Percentiles rank a stretch among this genome's conserved stretches.
Conservation (phyloP, 2,113 vertebrate species). For the Chloebia gouldiae region DNA sequence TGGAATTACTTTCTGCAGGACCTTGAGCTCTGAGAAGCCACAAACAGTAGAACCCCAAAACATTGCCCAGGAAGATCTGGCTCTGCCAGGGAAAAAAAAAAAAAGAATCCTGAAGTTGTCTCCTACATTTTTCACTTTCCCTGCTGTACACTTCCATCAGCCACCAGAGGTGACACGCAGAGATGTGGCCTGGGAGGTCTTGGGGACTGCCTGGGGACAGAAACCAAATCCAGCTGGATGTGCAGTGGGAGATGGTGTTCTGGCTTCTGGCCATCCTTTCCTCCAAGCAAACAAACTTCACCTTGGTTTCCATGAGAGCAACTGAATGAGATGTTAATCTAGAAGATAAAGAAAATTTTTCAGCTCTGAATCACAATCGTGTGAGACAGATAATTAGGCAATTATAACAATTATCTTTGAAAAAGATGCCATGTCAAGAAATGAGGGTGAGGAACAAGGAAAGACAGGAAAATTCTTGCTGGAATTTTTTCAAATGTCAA, state of each 20-base stretch:
- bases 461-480: neutral
- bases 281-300: neutral
- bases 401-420: neutral
- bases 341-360: neutral
- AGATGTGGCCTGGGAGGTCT: neutral
- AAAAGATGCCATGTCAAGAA: neutral
- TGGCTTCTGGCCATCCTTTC: neutral
- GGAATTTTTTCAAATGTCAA: neutral
- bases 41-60: neutral
- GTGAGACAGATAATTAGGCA: neutral
- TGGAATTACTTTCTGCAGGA: neutral
- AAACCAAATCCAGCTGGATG: neutral
- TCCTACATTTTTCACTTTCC: neutral
- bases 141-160: neutral
- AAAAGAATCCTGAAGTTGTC: neutral
- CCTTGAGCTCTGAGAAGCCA: neutral
- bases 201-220: neutral
- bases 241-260: neutral
- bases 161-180: neutral
- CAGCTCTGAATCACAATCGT: neutral
- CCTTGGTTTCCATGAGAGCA: neutral
- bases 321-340: neutral
- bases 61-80: neutral
- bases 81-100: neutral
- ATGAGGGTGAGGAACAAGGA: neutral